These are phyloP conservation scores for Drosophila siamana DNA, from an alignment of 2,888 invertebrate species.

Conservation along the genomic window DNA sequence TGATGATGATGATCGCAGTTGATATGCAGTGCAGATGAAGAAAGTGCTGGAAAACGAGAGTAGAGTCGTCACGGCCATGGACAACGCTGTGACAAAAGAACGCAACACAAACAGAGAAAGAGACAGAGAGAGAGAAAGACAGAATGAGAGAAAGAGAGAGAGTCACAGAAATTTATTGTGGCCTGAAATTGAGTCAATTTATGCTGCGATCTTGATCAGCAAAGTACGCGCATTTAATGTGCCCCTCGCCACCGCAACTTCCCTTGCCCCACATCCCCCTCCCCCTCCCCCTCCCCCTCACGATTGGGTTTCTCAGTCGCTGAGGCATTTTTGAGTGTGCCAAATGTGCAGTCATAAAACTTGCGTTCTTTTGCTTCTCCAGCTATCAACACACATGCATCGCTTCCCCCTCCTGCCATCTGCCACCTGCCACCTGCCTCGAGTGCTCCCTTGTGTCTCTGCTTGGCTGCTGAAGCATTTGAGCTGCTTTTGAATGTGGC, in stretches of 20 bases:
- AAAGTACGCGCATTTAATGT: conserved; percentile 43
- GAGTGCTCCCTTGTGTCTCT: neutral
- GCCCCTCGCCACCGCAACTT: neutral
- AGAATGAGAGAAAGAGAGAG: neutral
- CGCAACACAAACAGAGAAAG: neutral
- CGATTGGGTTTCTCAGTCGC: conserved; percentile 27
- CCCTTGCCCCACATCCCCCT: neutral
- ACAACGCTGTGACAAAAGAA: conserved; percentile 31
- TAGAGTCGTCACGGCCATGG: conserved; percentile 38
- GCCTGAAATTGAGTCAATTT: conserved; percentile 70
- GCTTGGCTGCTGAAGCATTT: conserved; percentile 36
- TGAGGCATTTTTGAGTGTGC: conserved; percentile 57
- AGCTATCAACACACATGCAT: conserved; percentile 53
- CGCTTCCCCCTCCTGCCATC: conserved; percentile 4
- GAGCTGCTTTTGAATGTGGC: conserved; percentile 48
- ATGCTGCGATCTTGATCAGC: conserved; percentile 60
- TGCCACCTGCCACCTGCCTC: neutral
- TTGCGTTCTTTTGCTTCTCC: conserved; percentile 60
- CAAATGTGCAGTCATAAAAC: conserved; percentile 73
- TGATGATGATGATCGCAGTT: conserved; percentile 12
- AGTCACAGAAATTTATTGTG: conserved; percentile 52
- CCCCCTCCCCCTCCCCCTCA: neutral
- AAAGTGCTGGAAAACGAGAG: conserved; percentile 67
- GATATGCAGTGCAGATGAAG: conserved; percentile 33
- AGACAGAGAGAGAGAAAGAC: neutral